phyloP scores from a whole-genome alignment of 1,140 invertebrate genomes.

The Aphaenogaster ashmeadi region DNA sequence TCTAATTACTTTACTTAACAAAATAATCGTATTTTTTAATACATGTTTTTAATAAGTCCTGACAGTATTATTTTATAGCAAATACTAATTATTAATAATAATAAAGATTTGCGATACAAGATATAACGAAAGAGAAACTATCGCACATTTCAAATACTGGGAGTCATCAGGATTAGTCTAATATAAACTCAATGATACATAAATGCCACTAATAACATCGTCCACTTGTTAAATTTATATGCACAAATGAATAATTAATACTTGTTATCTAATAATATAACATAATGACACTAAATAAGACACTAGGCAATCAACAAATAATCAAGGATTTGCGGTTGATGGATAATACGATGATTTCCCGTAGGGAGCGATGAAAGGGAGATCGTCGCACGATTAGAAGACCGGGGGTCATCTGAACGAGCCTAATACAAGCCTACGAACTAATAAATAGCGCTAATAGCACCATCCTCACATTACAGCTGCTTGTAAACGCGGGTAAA shows the following conservation, averaged over 20 bases:
- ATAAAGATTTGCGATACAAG: background rate
- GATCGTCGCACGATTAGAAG: conserved; percentile 15
- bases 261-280: conserved; percentile 7
- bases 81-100: background rate
- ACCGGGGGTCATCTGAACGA: background rate
- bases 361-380: background rate
- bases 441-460: conserved; percentile 46
- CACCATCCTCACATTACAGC: conserved; percentile 18
- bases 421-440: conserved; percentile 3
- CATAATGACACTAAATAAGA: background rate
- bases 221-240: background rate
- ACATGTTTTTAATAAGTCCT: background rate
- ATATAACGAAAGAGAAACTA: background rate
- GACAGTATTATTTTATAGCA: background rate
- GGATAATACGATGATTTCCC: background rate
- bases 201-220: background rate
- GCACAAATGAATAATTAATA: background rate
- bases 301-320: background rate
- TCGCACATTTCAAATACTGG: background rate
- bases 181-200: background rate
- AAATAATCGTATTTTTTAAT: background rate
- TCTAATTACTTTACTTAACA: background rate
- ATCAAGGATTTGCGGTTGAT: background rate
- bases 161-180: background rate
- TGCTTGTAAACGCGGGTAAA: conserved; percentile 43